phyloP scores from a whole-genome alignment of 2,888 invertebrate species.

The Cylindroiulus punctatus region DNA sequence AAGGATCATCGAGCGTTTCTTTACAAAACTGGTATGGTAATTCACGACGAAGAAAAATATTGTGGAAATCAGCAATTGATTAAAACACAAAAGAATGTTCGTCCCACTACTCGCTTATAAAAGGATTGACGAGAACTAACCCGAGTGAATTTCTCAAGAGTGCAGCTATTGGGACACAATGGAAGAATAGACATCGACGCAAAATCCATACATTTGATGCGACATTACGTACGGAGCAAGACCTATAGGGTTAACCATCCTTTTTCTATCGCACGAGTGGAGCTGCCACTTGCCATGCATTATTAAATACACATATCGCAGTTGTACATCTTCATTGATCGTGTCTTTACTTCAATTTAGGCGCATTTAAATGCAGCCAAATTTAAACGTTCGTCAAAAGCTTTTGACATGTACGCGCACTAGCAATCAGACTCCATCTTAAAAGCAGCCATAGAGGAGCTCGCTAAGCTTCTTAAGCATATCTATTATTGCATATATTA shows the following conservation, averaged over 20 bases:
- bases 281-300: not conserved
- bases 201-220: slow-evolving; percentile 21
- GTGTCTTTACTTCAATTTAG: slow-evolving; percentile 15
- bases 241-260: not conserved
- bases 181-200: not conserved
- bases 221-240: not conserved
- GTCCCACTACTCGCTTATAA: not conserved
- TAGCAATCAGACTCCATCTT: not conserved
- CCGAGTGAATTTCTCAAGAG: not conserved
- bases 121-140: not conserved
- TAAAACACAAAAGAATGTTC: not conserved
- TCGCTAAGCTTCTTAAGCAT: not conserved
- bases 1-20: not conserved
- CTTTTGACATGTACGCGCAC: not conserved
- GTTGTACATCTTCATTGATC: not conserved
- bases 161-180: not conserved
- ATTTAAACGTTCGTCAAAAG: too few species aligned
- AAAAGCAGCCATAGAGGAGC: not conserved
- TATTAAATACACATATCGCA: not conserved
- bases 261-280: not conserved
- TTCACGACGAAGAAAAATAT: not conserved
- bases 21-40: not conserved
- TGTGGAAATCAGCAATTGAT: not conserved
- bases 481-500: slow-evolving; percentile 11
- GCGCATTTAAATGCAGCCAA: not conserved